Base-by-base conservation (phyloP, 2,113 vertebrate genomes). In the Rhinichthys klamathensis region DNA sequence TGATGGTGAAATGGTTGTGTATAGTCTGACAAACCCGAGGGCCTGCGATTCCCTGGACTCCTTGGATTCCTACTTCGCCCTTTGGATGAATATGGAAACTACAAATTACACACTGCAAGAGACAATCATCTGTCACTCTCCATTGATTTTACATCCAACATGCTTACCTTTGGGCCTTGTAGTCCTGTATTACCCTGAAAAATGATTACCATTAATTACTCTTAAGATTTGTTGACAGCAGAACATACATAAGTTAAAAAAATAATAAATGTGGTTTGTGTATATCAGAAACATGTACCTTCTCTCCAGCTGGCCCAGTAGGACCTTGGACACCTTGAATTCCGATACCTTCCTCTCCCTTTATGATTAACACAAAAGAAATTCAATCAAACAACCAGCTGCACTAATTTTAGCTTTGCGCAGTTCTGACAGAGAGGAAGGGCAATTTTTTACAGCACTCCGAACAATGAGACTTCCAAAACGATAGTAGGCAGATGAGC, bases 301-400 rank as follows among this genome's bases (percentile, higher is more conserved):
- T 96, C 85, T 95, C 90, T 90, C 96, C 96, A 46, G 88, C 83
- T 23, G 92, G 90, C 30, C 96, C 95, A 56, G 90, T 94, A 11
- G 56, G 16, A 13, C 96, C 96, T 79, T 92, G 93, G 35, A 90
- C 15, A 80, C 96, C 96, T 5, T 94, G 94, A 83, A 94, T 86
- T 10, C 95, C 95, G 23, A 93, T 85, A 41, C 96, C 96, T n/a
- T 93, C 89, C 63, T 92, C 89, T 12, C 97, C 96, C 96, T 97
- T 89, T 72, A 81, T 69, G 18, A 7, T n/a, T 3, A 63, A 77
- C 21, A 67, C 18, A 76, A 82, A 83, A 56, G 65, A 79, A 87
- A 81, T 81, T 81, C 8, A 73, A 56, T 67, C 32, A 82, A 35
- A 54, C 4, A 69, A 15, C 2, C 38, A 63, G 38, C 61, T 81